Evolutionary conservation across 1,140 invertebrate species (phyloP).

Genomic region (Anagrus nilaparvatae): DNA sequence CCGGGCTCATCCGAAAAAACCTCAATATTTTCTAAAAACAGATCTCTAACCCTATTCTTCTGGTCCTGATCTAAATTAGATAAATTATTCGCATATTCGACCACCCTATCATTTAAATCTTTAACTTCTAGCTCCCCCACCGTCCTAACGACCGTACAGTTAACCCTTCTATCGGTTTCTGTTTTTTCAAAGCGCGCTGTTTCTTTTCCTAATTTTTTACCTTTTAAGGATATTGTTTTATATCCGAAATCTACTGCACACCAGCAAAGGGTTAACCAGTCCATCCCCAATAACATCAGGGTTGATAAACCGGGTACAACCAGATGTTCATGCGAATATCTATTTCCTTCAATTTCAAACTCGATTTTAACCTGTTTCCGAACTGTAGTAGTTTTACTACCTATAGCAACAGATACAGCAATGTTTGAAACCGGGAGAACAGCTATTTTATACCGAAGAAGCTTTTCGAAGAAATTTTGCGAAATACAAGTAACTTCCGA

Average conservation of each 20-base stretch:
- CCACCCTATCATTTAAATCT: not conserved
- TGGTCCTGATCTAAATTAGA: not conserved
- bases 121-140: not conserved
- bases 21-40: not conserved
- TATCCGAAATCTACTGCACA: not conserved
- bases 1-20: not conserved
- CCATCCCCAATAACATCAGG: not conserved
- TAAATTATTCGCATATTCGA: not conserved
- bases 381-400: not conserved
- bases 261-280: not conserved
- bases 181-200: not conserved
- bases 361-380: not conserved
- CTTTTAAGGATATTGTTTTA: not conserved
- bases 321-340: not conserved
- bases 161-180: not conserved
- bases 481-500: slow-evolving; percentile 5
- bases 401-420: not conserved
- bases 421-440: not conserved
- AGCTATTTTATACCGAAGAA: not conserved
- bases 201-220: not conserved
- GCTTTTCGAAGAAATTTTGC: not conserved
- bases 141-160: not conserved
- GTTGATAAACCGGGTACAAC: not conserved
- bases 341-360: not conserved
- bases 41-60: not conserved